Evolutionary conservation across 2,113 vertebrate genomes (phyloP).

Genomic region (Brienomyrus longianalis): DNA sequence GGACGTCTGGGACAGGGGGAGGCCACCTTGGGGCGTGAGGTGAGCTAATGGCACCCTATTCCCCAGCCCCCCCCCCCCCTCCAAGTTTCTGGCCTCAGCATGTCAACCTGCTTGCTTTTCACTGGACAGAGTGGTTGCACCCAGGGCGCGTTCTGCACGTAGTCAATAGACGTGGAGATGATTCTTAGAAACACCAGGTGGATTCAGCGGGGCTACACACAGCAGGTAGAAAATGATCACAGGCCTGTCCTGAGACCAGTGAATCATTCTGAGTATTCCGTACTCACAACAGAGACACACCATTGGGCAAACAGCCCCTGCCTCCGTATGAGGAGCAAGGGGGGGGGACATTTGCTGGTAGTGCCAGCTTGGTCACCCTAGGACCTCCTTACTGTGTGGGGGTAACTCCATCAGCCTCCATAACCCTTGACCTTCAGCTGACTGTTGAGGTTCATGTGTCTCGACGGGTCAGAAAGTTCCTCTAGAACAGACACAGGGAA

Average conservation of each 20-base stretch:
- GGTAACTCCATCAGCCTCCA: slow-evolving; percentile 37
- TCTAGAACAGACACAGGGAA: slow-evolving; percentile 30
- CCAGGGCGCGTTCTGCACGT: not conserved
- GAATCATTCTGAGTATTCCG: not conserved
- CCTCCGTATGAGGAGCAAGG: not conserved
- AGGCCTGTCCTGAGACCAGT: not conserved
- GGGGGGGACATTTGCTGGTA: not conserved
- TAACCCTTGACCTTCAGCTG: slow-evolving; percentile 61
- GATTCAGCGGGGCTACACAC: not conserved
- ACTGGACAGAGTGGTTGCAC: not conserved
- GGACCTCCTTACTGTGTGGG: slow-evolving; percentile 42
- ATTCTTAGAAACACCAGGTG: not conserved
- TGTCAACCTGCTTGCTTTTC: not conserved
- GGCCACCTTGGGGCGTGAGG: not conserved
- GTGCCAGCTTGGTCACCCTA: not conserved
- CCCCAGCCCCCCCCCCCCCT: not conserved
- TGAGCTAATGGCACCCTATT: not conserved
- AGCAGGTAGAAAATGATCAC: not conserved
- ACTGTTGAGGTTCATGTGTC: slow-evolving; percentile 23
- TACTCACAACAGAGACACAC: not conserved
- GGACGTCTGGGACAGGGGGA: not conserved
- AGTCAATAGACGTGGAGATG: not conserved
- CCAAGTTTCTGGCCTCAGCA: not conserved
- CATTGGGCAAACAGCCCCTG: not conserved
- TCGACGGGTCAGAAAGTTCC: slow-evolving; percentile 42